Conservation (phyloP, 2,113 vertebrate species). For the Gambusia holbrooki region DNA sequence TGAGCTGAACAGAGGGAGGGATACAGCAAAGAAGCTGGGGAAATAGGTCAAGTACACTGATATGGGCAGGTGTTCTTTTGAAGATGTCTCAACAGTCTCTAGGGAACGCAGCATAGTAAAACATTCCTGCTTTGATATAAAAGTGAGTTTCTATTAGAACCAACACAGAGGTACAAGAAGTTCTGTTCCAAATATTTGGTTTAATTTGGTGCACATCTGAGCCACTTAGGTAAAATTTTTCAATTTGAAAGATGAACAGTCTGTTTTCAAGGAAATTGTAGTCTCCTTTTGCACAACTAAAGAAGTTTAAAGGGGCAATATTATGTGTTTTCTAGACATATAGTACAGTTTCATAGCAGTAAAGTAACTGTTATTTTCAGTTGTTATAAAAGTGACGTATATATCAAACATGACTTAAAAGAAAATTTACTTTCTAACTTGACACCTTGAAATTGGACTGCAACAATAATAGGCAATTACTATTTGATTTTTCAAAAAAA, state of each 20-base stretch:
- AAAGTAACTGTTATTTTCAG: no score
- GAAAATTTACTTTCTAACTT: no score
- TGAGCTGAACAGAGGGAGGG: constrained; percentile 65
- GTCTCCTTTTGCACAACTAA: background rate
- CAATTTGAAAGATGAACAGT: background rate
- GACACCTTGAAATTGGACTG: no score
- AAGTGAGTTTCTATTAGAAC: constrained; percentile 19
- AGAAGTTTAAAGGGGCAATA: background rate
- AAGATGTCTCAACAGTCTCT: constrained; percentile 74
- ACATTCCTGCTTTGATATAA: constrained; percentile 45
- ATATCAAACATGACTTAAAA: no score
- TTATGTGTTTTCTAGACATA: no score
- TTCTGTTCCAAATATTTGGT: constrained; percentile 6
- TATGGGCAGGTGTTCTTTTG: constrained; percentile 71
- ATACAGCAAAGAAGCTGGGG: constrained; percentile 63
- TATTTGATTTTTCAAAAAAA: no score
- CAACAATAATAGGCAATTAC: no score
- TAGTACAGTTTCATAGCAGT: no score
- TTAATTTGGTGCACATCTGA: constrained; percentile 8
- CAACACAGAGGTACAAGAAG: constrained; percentile 15
- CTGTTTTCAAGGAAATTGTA: background rate
- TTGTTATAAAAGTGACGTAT: no score
- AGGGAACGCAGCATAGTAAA: constrained; percentile 44
- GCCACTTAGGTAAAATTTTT: background rate
- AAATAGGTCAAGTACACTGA: constrained; percentile 77